Evolutionary conservation across 2,113 vertebrate species (phyloP), one percentile per base, ranked within the genome.

Genomic region (Chlamydotis undulata): DNA sequence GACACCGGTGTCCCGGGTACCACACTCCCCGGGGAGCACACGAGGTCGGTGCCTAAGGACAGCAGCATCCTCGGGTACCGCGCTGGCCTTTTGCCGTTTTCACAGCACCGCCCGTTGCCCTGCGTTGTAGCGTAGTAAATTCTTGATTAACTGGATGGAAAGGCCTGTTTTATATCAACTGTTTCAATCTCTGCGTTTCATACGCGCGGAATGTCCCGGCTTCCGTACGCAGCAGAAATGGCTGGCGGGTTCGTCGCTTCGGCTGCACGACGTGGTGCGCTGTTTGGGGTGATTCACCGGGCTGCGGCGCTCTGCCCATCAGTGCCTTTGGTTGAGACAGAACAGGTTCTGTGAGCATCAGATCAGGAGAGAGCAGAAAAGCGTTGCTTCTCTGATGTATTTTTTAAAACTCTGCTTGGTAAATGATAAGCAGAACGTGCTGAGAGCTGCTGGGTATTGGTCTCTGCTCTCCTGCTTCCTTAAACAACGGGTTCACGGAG

Each of bases 31-130:
- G 15, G 31, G 50, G 50, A 88, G 57, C 21, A 1, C 33, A 2
- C 3, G 41, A 24, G 53, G 78, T 19, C 1, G 0, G 39, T 75
- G 39, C 85, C 45, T 11, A 18, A 50, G 78, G 45, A 39, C 77
- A 65, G 70, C 88, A 67, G 65, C 82, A 59, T 45, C 93, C 77
- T 37, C 0, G 5, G 64, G 33, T 71, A 8, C 60, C 2, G 0
- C 0, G 0, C 56, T 17, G 55, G 11, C 24, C 12, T 69, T 69
- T 64, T 12, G 3, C 75, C 37, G 5, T 41, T 75, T 18, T 64
- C 5, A 1, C 64, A 33, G 68, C 68, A 15, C 31, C 0, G 3
- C 61, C 64, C 9, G 0, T 26, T 78, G 61, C 45, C 39, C 31
- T n/a, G 11, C 4, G 4, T 28, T 49, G 37, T 14, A 35, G 41